Evolutionary conservation across 2,888 invertebrate species (phyloP).

Genomic region (Rhorus exstirpatorius): DNA sequence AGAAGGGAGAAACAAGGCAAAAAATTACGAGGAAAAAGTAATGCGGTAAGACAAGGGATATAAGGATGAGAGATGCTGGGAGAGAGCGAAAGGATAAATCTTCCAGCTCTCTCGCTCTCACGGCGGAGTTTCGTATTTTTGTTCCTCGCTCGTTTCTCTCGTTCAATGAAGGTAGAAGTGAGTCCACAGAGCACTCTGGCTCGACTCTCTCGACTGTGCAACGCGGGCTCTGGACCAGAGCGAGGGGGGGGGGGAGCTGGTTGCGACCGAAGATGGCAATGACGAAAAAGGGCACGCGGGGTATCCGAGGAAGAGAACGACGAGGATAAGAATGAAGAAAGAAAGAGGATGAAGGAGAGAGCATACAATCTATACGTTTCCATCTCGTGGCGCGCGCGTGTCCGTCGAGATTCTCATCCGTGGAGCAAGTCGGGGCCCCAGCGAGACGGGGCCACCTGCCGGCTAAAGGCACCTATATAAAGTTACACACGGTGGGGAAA

Average conservation of each 20-base stretch:
- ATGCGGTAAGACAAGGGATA: slow-evolving; percentile 18
- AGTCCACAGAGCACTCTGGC: slow-evolving; percentile 24
- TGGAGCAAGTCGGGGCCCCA: slow-evolving; percentile 73
- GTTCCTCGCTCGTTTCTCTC: slow-evolving; percentile 16
- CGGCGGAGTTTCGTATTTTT: slow-evolving; percentile 7
- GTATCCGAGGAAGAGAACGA: slow-evolving; percentile 18
- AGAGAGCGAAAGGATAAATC: slow-evolving; percentile 23
- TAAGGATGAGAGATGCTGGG: not conserved
- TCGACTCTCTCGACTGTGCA: not conserved
- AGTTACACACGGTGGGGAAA: slow-evolving; percentile 46
- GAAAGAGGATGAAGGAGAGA: slow-evolving; percentile 71
- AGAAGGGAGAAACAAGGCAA: slow-evolving; percentile 37
- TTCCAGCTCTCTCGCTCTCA: slow-evolving; percentile 8
- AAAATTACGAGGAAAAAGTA: slow-evolving; percentile 44
- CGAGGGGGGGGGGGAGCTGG: slow-evolving; percentile 57
- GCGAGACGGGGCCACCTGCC: slow-evolving; percentile 83
- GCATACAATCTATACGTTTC: slow-evolving; percentile 82
- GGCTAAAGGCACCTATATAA: slow-evolving; percentile 68
- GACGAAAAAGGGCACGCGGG: slow-evolving; percentile 59
- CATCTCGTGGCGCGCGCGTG: slow-evolving; percentile 85
- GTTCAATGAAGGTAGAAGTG: slow-evolving; percentile 8
- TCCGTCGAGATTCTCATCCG: slow-evolving; percentile 83
- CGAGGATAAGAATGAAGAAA: slow-evolving; percentile 30
- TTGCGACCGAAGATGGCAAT: slow-evolving; percentile 72
- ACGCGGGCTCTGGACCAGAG: not conserved